Percentiles rank a stretch among this genome's conserved stretches.
These are phyloP conservation scores for Tyria jacobaeae DNA, from an alignment of 2,888 invertebrate genomes.

Conservation along the genomic window DNA sequence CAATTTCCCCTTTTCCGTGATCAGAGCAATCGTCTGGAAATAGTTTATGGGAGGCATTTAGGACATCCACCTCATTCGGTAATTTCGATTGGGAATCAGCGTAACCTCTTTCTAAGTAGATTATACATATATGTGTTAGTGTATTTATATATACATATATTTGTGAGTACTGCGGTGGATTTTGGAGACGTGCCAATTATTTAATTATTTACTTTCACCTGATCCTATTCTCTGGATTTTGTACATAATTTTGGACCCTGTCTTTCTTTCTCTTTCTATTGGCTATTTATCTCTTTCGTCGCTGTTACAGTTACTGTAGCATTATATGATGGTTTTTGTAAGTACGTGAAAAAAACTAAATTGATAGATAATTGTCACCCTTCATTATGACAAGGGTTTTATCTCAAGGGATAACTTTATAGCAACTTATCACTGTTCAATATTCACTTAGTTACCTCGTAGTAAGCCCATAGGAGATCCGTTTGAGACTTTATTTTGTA, in stretches of 20 bases:
- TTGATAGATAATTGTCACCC: constrained; percentile 1
- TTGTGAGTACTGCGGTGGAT: background rate
- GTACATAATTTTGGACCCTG: too few species aligned
- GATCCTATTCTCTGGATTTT: too few species aligned
- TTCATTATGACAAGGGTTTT: constrained; percentile 6
- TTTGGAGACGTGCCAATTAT: background rate
- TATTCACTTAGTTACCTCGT: constrained; percentile 14
- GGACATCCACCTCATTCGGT: constrained; percentile 60
- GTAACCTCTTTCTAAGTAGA: constrained; percentile 11
- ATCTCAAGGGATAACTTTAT: constrained; percentile 12
- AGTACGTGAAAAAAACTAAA: background rate
- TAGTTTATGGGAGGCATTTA: constrained; percentile 65
- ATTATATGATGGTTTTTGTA: background rate
- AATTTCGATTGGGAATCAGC: constrained; percentile 19
- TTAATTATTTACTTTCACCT: too few species aligned
- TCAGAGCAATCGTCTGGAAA: constrained; percentile 63
- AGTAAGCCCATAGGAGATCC: background rate
- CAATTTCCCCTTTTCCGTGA: constrained; percentile 36
- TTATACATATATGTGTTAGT: constrained; percentile 8
- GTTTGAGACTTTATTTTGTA: background rate
- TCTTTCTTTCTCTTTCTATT: too few species aligned
- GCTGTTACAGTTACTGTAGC: background rate
- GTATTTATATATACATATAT: background rate
- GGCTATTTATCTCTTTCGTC: too few species aligned
- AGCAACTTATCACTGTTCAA: constrained; percentile 3